Evolutionary conservation across 2,888 invertebrate genomes (phyloP).

Genomic region (Smittia sp.): DNA sequence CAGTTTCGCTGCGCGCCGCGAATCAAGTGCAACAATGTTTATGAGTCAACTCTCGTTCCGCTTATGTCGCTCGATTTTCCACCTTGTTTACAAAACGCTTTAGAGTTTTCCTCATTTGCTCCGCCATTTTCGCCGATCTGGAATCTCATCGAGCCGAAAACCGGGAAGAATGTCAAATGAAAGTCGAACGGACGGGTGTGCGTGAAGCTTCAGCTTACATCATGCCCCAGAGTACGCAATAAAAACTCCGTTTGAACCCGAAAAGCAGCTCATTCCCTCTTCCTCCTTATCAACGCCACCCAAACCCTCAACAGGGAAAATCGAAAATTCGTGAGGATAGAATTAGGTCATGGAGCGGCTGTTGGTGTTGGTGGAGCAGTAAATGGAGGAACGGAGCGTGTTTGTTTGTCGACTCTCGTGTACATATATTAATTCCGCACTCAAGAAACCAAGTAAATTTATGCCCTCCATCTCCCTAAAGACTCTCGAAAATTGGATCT

Average conservation of each 20-base stretch:
- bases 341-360: conserved; percentile 22
- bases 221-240: conserved; percentile 32
- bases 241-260: conserved; percentile 34
- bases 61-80: too few species aligned
- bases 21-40: too few species aligned
- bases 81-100: too few species aligned
- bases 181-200: conserved; percentile 21
- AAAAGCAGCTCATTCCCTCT: background rate
- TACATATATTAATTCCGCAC: background rate
- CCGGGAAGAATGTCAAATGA: conserved; percentile 38
- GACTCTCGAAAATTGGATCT: too few species aligned
- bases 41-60: too few species aligned
- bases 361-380: background rate
- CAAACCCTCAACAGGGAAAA: background rate
- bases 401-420: background rate
- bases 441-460: background rate
- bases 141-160: conserved; percentile 1
- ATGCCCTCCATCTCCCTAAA: background rate
- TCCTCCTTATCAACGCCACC: background rate
- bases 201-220: background rate
- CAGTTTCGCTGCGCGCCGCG: background rate
- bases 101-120: too few species aligned
- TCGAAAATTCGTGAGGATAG: background rate
- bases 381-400: background rate
- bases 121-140: background rate